Evolutionary conservation across 1,140 invertebrate species (phyloP), one percentile per base, ranked within the genome.

Genomic region (Drosophila oshimai): DNA sequence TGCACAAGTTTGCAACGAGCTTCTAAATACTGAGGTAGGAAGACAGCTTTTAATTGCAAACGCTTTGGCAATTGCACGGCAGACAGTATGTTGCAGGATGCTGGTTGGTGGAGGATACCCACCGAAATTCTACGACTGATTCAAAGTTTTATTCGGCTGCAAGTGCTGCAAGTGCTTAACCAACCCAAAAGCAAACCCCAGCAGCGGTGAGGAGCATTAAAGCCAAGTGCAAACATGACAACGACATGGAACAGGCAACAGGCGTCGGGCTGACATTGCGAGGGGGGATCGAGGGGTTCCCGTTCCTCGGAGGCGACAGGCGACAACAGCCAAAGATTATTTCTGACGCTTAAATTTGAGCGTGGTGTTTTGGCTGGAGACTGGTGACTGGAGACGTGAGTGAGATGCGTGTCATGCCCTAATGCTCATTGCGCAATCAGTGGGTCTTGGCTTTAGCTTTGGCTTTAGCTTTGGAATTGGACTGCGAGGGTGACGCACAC

Each of bases 281-380:
- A 13, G 39, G n/a, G 39, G 39, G 17, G 39, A 12, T 7, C 36
- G 31, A 28, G 22, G 50, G 17, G 15, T 9, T n/a, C 24, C 7
- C 10, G 18, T 24, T 37, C 12, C 29, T 22, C 12, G 9, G 17
- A 26, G 54, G 37, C 54, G 68, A 71, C 68, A 71, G 20, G 67
- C 68, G 68, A 51, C 69, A 73, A 73, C 69, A 73, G 69, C 68
- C 57, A 62, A 73, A 72, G 69, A 73, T 73, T 73, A 73, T 73
- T 53, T 46, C 24, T 62, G 69, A 45, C 62, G 69, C 69, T 73
- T 62, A 73, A 73, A 62, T 73, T 73, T 60, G 49, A 71, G 55
- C 55, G 44, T 13, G 12, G n/a, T n/a, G n/a, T n/a, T n/a, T n/a
- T n/a, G n/a, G n/a, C n/a, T n/a, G n/a, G n/a, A 15, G 24, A 28